phyloP scores from a whole-genome alignment of 1,140 invertebrate species.

The Papilio polyxenes region DNA sequence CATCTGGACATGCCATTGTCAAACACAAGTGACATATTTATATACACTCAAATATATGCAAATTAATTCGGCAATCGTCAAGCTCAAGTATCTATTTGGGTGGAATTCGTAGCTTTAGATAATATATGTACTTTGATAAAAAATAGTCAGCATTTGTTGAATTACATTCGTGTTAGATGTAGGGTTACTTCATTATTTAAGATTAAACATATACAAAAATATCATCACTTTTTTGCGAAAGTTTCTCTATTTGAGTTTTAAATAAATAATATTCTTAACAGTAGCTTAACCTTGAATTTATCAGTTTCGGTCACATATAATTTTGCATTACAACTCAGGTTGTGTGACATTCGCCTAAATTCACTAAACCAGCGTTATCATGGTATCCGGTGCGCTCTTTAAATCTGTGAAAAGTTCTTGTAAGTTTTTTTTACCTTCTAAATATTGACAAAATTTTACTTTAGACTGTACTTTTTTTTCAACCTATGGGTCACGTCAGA shows the following conservation, averaged over 20 bases:
- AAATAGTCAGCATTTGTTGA: not conserved
- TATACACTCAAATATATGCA: not conserved
- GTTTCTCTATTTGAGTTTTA: not conserved
- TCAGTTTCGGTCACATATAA: constrained; percentile 10
- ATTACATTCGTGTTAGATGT: not conserved
- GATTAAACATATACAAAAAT: not conserved
- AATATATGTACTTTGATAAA: not conserved
- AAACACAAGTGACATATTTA: not conserved
- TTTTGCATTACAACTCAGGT: constrained; percentile 23
- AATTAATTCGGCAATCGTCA: constrained; percentile 4
- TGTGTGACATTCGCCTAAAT: constrained; percentile 22
- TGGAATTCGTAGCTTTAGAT: not conserved
- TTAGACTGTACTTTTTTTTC: too few relatives aligned
- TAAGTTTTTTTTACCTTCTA: constrained; percentile 47
- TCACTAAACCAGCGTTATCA: constrained; percentile 40
- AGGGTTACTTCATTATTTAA: not conserved
- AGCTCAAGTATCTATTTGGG: not conserved
- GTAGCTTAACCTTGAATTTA: constrained; percentile 33
- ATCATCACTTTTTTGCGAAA: not conserved
- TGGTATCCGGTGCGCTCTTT: constrained; percentile 59
- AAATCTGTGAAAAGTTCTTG: constrained; percentile 59
- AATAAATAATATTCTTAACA: not conserved
- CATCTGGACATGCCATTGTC: not conserved
- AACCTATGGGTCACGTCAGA: too few relatives aligned
- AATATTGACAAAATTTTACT: not conserved